A percentile compares a stretch with the other conserved stretches of the same genome.
phyloP scores from a whole-genome alignment of 2,797 vertebrate species.

The Leontocebus nigricollis region DNA sequence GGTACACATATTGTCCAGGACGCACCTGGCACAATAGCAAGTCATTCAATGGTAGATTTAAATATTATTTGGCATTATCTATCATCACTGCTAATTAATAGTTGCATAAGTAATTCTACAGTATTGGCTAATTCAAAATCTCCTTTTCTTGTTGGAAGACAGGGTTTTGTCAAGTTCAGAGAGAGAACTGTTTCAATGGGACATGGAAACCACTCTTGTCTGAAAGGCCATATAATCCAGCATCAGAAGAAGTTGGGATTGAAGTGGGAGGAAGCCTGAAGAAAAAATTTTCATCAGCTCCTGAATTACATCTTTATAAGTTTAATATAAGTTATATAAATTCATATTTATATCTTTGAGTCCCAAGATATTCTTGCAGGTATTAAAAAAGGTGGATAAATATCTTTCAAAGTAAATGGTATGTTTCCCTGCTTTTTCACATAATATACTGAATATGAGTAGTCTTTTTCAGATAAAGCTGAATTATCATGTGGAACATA shows the following conservation, averaged over 20 bases:
- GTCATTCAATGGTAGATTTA: not conserved
- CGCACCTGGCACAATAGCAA: not conserved
- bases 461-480: slow-evolving; percentile 5
- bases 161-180: not conserved
- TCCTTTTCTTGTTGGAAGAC: not conserved
- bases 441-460: not conserved
- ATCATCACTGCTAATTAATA: not conserved
- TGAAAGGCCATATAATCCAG: not conserved
- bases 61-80: not conserved
- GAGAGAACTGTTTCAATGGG: not conserved
- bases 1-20: not conserved
- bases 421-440: not conserved
- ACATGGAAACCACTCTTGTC: not conserved
- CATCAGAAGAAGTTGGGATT: not conserved
- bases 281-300: not conserved
- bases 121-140: not conserved
- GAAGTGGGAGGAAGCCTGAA: not conserved
- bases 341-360: not conserved
- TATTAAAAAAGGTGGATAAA: not conserved
- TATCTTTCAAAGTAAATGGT: not conserved
- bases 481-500: not conserved
- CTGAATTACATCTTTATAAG: not conserved
- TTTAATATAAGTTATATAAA: not conserved
- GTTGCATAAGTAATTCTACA: not conserved
- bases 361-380: not conserved